phyloP scores from a whole-genome alignment of 2,113 vertebrate species.

The Galemys pyrenaicus region DNA sequence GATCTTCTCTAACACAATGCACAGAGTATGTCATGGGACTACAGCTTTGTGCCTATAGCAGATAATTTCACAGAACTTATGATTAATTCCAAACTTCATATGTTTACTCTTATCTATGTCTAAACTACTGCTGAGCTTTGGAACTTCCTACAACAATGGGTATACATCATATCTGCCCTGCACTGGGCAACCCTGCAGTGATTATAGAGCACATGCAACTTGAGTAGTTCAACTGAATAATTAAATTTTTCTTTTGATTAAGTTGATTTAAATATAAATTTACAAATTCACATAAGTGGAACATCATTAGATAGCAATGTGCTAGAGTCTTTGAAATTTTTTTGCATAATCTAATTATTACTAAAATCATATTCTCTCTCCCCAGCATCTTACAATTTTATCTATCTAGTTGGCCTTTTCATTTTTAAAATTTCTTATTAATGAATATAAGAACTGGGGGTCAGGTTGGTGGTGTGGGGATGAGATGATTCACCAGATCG shows the following conservation, averaged over 20 bases:
- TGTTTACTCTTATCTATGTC: not conserved
- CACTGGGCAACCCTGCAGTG: not conserved
- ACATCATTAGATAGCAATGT: not conserved
- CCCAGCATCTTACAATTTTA: not conserved
- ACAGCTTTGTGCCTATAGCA: not conserved
- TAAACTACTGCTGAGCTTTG: not conserved
- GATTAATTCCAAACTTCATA: not conserved
- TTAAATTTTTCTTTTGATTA: not conserved
- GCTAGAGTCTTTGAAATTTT: not conserved
- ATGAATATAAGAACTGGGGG: too few relatives aligned
- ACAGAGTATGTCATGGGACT: not conserved
- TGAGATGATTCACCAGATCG: too few relatives aligned
- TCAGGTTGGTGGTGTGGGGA: too few relatives aligned
- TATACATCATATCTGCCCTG: not conserved
- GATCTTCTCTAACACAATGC: rapidly evolving
- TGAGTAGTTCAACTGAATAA: not conserved
- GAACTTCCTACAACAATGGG: not conserved
- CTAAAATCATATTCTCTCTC: not conserved
- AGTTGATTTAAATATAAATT: not conserved
- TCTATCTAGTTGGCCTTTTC: not conserved
- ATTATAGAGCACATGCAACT: not conserved
- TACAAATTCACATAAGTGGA: not conserved
- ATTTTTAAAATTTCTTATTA: too few relatives aligned
- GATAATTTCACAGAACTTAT: not conserved
- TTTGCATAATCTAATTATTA: not conserved